Percentiles rank a stretch among this genome's conserved stretches.
Evolutionary conservation across 2,797 vertebrate genomes (phyloP).

Genomic region (Ctenopoma kingsleyae): DNA sequence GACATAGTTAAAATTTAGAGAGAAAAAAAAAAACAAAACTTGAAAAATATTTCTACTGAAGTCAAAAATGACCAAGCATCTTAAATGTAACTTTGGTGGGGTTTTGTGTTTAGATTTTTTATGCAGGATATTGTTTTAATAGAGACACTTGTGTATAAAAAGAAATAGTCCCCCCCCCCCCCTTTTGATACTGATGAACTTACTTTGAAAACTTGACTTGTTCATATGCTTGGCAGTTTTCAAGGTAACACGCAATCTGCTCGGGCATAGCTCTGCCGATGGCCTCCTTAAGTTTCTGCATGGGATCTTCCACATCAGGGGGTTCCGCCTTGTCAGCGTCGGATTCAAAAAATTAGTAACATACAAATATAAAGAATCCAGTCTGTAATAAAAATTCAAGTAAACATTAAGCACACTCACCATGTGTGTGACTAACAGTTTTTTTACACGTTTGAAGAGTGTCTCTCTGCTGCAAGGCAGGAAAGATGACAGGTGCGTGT

Average conservation of each 20-base stretch:
- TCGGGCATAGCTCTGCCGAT: constrained; percentile 91
- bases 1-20: neutral
- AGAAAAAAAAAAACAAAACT: too few species aligned
- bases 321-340: constrained; percentile 27
- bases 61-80: neutral
- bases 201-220: constrained; percentile 91
- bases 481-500: constrained; percentile 91
- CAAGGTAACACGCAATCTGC: constrained; percentile 90
- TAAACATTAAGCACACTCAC: constrained; percentile 34
- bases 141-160: too few species aligned
- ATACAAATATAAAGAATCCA: neutral
- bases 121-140: too few species aligned
- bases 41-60: neutral
- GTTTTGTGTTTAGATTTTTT: too few species aligned
- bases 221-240: constrained; percentile 87
- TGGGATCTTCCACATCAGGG: constrained; percentile 67
- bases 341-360: neutral
- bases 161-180: too few species aligned
- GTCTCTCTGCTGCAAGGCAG: constrained; percentile 94
- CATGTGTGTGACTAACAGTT: constrained; percentile 87
- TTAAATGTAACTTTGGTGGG: too few species aligned
- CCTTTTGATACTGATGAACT: constrained; percentile 31
- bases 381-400: neutral
- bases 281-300: constrained; percentile 90
- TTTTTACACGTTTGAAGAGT: constrained; percentile 90